Percentiles rank a stretch among this genome's conserved stretches.
These are phyloP conservation scores for Tortricodes alternella DNA, from an alignment of 2,888 invertebrate species.

Conservation along the genomic window DNA sequence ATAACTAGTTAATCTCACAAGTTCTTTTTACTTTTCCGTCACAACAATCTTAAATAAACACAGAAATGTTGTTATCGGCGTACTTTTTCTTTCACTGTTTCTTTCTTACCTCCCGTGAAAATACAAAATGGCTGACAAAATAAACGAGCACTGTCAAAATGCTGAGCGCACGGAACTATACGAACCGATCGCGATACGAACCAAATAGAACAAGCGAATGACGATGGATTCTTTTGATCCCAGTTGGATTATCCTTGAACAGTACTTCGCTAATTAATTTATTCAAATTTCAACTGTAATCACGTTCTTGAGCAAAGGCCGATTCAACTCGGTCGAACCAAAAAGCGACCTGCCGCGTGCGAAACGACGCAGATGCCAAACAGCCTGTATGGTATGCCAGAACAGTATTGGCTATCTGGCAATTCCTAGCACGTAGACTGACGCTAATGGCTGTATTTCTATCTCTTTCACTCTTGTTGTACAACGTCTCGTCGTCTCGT, in stretches of 20 bases:
- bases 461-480: constrained; percentile 49
- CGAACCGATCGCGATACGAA: constrained; percentile 3
- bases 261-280: constrained; percentile 49
- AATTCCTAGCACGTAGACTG: constrained; percentile 56
- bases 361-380: constrained; percentile 28
- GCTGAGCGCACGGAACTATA: constrained; percentile 25
- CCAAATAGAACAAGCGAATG: not conserved
- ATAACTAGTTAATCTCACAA: not conserved
- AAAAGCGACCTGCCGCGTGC: constrained; percentile 23
- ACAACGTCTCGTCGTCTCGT: constrained; percentile 35
- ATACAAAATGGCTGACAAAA: constrained; percentile 77
- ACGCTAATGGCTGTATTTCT: constrained; percentile 39
- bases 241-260: constrained; percentile 26
- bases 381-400: constrained; percentile 26
- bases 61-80: constrained; percentile 58
- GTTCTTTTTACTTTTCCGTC: constrained; percentile 13
- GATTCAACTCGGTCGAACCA: constrained; percentile 42
- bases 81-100: constrained; percentile 47
- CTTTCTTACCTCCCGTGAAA: constrained; percentile 48
- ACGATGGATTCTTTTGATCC: constrained; percentile 8
- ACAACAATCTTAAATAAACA: constrained; percentile 24
- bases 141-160: constrained; percentile 37
- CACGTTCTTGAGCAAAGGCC: constrained; percentile 29
- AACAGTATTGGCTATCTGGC: constrained; percentile 49
- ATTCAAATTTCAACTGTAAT: constrained; percentile 52